A percentile compares a stretch with the other conserved stretches of the same genome.
phyloP scores from a whole-genome alignment of 2,888 invertebrate species.

The Apantesis nais region DNA sequence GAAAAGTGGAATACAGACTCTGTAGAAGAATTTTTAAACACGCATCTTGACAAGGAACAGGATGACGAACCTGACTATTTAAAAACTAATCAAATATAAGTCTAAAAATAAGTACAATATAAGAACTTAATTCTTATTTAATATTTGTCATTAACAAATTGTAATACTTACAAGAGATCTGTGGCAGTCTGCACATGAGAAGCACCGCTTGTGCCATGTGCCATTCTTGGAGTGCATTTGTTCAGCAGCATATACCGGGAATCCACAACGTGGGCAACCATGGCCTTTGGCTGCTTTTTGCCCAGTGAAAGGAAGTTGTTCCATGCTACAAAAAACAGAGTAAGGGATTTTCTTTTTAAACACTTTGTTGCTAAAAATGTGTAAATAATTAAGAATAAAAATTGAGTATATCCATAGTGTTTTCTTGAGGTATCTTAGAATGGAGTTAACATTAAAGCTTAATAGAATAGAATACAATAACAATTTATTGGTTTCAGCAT shows the following conservation, averaged over 20 bases:
- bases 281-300: constrained; percentile 90
- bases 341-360: neutral
- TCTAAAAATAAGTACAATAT: constrained; percentile 19
- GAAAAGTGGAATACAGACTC: constrained; percentile 99
- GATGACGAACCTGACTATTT: constrained; percentile 85
- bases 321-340: constrained; percentile 82
- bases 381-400: neutral
- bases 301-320: constrained; percentile 90
- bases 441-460: neutral
- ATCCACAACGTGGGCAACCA: constrained; percentile 95
- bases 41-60: constrained; percentile 90
- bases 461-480: too few species aligned
- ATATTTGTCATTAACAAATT: constrained; percentile 14
- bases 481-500: too few species aligned
- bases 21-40: constrained; percentile 97
- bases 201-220: constrained; percentile 97
- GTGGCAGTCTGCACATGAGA: constrained; percentile 95
- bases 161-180: constrained; percentile 88
- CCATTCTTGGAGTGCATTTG: constrained; percentile 97
- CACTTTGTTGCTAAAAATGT: neutral
- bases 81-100: constrained; percentile 86
- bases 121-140: constrained; percentile 20
- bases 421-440: neutral
- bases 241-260: constrained; percentile 97
- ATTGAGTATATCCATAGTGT: neutral